Base-by-base conservation (phyloP, 1,140 invertebrate genomes). In the Drosophila varians region DNA sequence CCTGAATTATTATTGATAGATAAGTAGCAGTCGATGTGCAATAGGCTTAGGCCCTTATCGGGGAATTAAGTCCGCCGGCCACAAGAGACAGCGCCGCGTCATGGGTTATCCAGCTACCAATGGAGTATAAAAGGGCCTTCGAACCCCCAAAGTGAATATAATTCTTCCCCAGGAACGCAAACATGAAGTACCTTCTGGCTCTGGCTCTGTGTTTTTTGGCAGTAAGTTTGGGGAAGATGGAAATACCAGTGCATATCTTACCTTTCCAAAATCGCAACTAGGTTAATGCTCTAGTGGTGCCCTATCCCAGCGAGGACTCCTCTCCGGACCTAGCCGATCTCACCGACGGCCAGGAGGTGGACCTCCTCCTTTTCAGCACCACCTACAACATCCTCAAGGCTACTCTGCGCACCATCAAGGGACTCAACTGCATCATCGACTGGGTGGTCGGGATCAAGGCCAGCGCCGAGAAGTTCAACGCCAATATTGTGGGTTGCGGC, bases 391-490 rank as follows among this genome's bases (percentile, higher is more conserved):
- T 14, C 43, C 12, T 83, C 3, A 70, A 77, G 53, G 3, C 7
- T 0, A 12, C 18, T 0, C 40, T 89, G 16, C 84, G 72, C 31
- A 47, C 46, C 38, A 9, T 77, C 1, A 89, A 89, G 57, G 84
- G 84, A 14, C 43, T 89, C 14, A 89, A 83, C 28, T 89, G 84
- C 36, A 6, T 74, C 9, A 7, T 88, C 7, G 76, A 83, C 38
- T 83, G 78, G 74, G 83, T 83, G 3, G 16, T 34, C 2, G 78
- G 68, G 45, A 83, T 89, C 25, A 16, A 77, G 61, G 42, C 11
- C 11, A 83, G 65, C 18, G 83, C 84, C n/a, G 6, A 31, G 18
- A 38, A 46, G n/a, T 89, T 71, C 48, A 64, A 62, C 43, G 9
- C 3, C 1, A 38, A 60, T 11, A 45, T 88, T 18, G 1, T 58